Percentiles rank a stretch among this genome's conserved stretches.
These are phyloP conservation scores for Protobothrops flavoviridis DNA, from an alignment of 2,113 vertebrate species.

Conservation along the genomic window DNA sequence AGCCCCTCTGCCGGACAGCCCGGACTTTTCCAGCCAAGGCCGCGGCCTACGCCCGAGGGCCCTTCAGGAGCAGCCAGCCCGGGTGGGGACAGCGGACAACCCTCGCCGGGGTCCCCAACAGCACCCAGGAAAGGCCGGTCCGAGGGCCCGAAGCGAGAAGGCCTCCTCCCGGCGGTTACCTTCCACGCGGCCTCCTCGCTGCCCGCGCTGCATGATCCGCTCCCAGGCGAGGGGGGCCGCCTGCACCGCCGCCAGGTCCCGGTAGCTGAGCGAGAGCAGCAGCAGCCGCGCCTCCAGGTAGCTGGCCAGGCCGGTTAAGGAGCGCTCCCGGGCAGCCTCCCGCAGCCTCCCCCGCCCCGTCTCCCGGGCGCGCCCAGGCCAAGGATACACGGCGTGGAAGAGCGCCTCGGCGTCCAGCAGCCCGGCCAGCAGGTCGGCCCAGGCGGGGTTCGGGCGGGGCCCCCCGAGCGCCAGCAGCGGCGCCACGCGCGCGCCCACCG, in stretches of 20 bases:
- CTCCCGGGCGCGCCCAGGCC: background rate
- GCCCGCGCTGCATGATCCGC: background rate
- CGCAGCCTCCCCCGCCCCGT: background rate
- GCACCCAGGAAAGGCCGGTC: no score
- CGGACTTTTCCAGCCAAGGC: no score
- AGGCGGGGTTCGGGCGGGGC: background rate
- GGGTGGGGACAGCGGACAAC: no score
- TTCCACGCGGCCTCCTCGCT: background rate
- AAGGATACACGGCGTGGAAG: background rate
- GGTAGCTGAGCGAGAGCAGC: background rate
- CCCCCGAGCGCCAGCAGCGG: constrained; percentile 16
- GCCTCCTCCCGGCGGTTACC: background rate
- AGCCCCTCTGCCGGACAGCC: no score
- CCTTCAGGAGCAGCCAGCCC: no score
- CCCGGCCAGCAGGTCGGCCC: constrained; percentile 34
- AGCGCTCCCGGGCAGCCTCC: background rate
- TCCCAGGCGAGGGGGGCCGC: background rate
- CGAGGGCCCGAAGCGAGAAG: no score
- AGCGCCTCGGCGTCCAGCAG: background rate
- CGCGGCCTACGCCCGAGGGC: no score
- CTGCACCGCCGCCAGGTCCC: background rate
- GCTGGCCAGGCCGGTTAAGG: background rate
- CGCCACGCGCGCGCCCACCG: background rate
- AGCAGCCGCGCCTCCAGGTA: background rate
- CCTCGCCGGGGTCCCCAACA: background rate